Base-by-base conservation (phyloP, 1,140 invertebrate species). In the Aphaenogaster ashmeadi region DNA sequence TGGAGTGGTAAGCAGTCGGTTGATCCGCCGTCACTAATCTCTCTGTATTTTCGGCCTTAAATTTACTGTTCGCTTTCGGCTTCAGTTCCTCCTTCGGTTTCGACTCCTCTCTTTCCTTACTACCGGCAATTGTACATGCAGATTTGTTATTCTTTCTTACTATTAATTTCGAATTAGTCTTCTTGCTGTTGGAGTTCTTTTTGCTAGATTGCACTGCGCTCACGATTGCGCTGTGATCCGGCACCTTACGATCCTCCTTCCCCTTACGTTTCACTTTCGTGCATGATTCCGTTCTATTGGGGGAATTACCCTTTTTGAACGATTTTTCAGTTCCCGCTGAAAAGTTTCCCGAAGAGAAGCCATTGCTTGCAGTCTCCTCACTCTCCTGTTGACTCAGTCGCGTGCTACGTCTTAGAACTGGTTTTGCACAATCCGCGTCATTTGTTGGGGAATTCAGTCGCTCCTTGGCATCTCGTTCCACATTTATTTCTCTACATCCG, bases 381-480 rank as follows among this genome's bases (percentile, higher is more conserved):
- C 44, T 88, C 18, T 95, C 94, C 21, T 94, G 92, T 66, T 94
- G 94, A 84, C 94, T 95, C 5, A 95, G 71, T 21, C 95, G 88
- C 0, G 93, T 91, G 72, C 95, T 95, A 85, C 95, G 91, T 81
- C 95, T 88, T 38, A 95, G 83, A 38, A 93, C 89, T 2, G 94
- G 94, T 64, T 92, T 92, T 6, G 69, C 50, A 85, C 50, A 91
- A 90, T 88, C 88, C 7, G 74, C 79, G 56, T 87, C 71, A 11
- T 18, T 67, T 8, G 62, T 66, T 58, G 41, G 56, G 11, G 18
- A 13, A 69, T 56, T 74, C 13, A 91, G 75, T 75, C 93, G 91
- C 67, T 92, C 93, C 6, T 92, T 89, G 62, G 75, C 60, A 1
- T 60, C 58, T 75, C 85, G 58, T 90, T 85, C 87, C 4, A 15